Conservation (phyloP, 2,888 invertebrate species). For the Lampropteryx suffumata region DNA sequence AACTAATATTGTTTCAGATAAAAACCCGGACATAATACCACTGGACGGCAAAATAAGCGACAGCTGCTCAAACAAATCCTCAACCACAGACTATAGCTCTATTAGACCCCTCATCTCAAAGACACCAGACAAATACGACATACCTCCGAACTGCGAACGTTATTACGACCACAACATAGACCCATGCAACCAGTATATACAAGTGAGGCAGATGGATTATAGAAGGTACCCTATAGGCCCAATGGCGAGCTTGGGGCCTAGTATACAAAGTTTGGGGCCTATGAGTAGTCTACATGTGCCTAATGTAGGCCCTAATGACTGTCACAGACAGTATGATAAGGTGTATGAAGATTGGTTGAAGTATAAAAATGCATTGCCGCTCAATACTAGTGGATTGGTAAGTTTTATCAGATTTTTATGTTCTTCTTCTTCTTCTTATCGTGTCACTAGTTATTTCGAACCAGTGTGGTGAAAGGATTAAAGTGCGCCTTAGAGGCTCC, state of each 20-base stretch:
- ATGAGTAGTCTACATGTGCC: conserved; percentile 54
- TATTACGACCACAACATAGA: conserved; percentile 69
- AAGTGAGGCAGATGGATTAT: conserved; percentile 68
- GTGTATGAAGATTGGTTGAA: conserved; percentile 83
- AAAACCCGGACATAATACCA: conserved; percentile 78
- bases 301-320: conserved; percentile 49
- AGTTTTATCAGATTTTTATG: conserved; percentile 36
- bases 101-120: conserved; percentile 71
- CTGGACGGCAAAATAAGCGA: conserved; percentile 76
- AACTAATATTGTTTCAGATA: conserved; percentile 57
- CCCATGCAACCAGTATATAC: conserved; percentile 68
- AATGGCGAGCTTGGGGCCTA: conserved; percentile 48
- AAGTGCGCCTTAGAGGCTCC: too few relatives aligned
- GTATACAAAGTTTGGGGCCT: conserved; percentile 54
- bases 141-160: conserved; percentile 59
- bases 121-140: conserved; percentile 67
- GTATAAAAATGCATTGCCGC: conserved; percentile 74
- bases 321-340: conserved; percentile 69
- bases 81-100: conserved; percentile 71
- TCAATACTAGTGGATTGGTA: conserved; percentile 73
- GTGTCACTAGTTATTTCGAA: too few relatives aligned
- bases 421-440: too few relatives aligned
- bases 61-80: conserved; percentile 73
- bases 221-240: conserved; percentile 54
- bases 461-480: too few relatives aligned